Percentiles rank a stretch among this genome's conserved stretches.
Conservation (phyloP, 92 coral and sea anemone genomes). For the Zoanthus gigantus region DNA sequence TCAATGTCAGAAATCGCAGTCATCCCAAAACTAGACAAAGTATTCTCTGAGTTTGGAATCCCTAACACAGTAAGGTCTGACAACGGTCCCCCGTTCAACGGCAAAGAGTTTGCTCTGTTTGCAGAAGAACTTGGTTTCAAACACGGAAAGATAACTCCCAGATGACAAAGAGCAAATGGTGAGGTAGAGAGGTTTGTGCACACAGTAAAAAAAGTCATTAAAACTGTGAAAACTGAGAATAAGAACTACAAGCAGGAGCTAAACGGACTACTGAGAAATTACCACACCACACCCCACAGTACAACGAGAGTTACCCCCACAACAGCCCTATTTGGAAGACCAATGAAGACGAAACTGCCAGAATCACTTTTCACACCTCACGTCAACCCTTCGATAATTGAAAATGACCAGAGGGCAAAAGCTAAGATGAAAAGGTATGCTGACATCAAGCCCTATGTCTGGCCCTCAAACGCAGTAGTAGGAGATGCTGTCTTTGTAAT, state of each 20-base stretch:
- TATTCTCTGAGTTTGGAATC: slow-evolving; percentile 13
- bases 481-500: not conserved
- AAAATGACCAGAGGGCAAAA: slow-evolving; percentile 39
- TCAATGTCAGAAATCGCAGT: too few species aligned
- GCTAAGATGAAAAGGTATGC: slow-evolving; percentile 34
- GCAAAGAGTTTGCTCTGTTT: slow-evolving; percentile 33
- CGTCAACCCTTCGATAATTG: not conserved
- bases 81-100: slow-evolving; percentile 52
- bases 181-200: not conserved
- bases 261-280: not conserved
- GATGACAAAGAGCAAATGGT: slow-evolving; percentile 17
- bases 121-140: slow-evolving; percentile 23
- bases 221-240: not conserved
- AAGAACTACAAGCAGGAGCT: not conserved
- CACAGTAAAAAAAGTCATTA: too few species aligned
- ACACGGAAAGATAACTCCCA: not conserved
- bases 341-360: slow-evolving; percentile 61
- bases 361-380: not conserved
- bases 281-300: not conserved
- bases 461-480: slow-evolving; percentile 29
- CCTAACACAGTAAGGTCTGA: slow-evolving; percentile 42
- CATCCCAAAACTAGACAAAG: not conserved
- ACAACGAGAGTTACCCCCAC: slow-evolving; percentile 69
- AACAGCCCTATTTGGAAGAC: slow-evolving; percentile 38
- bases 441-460: not conserved